A percentile compares a stretch with the other conserved stretches of the same genome.
phyloP scores from a whole-genome alignment of 2,113 vertebrate species.

The Meles meles region DNA sequence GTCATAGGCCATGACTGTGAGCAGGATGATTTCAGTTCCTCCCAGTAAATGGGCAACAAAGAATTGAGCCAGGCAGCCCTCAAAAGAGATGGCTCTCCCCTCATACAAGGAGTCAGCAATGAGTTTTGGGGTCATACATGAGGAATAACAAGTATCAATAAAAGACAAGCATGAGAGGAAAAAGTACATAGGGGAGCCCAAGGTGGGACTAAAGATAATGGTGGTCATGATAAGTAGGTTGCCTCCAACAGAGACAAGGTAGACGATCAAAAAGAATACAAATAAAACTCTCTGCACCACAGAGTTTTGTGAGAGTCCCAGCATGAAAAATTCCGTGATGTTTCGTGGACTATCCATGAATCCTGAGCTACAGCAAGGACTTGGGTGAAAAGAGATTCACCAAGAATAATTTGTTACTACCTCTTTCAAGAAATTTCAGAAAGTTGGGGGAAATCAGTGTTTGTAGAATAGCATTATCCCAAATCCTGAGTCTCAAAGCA shows the following conservation, averaged over 20 bases:
- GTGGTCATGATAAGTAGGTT: constrained; percentile 2
- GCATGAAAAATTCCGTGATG: constrained; percentile 59
- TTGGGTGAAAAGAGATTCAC: background rate
- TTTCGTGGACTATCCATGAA: constrained; percentile 52
- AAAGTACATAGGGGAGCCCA: constrained; percentile 44
- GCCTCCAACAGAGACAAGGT: background rate
- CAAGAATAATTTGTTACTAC: background rate
- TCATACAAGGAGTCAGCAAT: constrained; percentile 16
- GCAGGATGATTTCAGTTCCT: constrained; percentile 56
- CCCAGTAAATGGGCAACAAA: constrained; percentile 58
- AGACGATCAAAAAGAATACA: background rate
- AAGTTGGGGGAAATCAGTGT: background rate
- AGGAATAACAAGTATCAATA: constrained; percentile 28
- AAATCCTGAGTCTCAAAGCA: background rate
- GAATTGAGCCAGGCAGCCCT: constrained; percentile 4
- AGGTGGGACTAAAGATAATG: background rate
- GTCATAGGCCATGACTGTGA: constrained; percentile 52
- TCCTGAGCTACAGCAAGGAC: background rate
- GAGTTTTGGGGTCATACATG: constrained; percentile 31
- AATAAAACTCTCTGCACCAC: constrained; percentile 12
- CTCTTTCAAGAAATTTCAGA: background rate
- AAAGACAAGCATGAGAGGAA: constrained; percentile 27
- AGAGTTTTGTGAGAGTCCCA: constrained; percentile 43
- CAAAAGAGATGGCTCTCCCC: background rate
- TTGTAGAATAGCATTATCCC: background rate